Base-by-base conservation (phyloP, 92 coral and sea anemone species). In the Epizoanthus fatuus region DNA sequence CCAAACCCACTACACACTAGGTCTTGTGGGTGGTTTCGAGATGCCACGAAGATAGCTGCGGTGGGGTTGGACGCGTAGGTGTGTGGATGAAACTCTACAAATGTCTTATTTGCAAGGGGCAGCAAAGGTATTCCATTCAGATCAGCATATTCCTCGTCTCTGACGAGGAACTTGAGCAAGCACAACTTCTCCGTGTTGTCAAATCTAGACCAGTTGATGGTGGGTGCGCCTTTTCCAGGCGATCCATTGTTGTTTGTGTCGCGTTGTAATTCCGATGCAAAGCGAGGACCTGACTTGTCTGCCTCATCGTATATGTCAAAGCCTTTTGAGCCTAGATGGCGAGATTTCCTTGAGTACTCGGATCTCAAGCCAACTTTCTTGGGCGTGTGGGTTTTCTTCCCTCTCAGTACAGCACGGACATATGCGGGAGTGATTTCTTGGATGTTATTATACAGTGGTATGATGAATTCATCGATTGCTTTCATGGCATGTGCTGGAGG, bases 51-150 rank as follows among this genome's bases (percentile, higher is more conserved):
- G 5, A 96, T 83, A 11, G 93, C 92, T 22, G 74, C 35, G 42
- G 79, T 80, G 12, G 98, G 93, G 39, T 83, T 69, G 13, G 90
- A 52, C 11, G 79, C 90, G 40, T 75, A 84, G 37, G 80, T 81
- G 69, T 95, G 90, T 7, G 88, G 70, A 40, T 79, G 84, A 68
- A 96, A 96, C 73, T 79, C 83, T 47, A 83, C 65, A 63, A 96
- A 96, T 2, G 95, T 76, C 62, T 84, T 88, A 62, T 93, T 75
- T 37, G 99, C 97, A 22, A 96, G 91, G 9, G 99, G 99, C 0
- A 96, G 94, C 74, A 96, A 83, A 15, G 99, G 97, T 62, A 96
- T 89, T 4, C 98, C 99, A 8, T 54, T 84, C 38, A 96, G 86
- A 4, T 93, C 97, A 12, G 66, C 47, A 53, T 82, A 67, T 51